phyloP scores from a whole-genome alignment of 37 sponge, comb jelly and placozoan species.

The Tethya wilhelma region DNA sequence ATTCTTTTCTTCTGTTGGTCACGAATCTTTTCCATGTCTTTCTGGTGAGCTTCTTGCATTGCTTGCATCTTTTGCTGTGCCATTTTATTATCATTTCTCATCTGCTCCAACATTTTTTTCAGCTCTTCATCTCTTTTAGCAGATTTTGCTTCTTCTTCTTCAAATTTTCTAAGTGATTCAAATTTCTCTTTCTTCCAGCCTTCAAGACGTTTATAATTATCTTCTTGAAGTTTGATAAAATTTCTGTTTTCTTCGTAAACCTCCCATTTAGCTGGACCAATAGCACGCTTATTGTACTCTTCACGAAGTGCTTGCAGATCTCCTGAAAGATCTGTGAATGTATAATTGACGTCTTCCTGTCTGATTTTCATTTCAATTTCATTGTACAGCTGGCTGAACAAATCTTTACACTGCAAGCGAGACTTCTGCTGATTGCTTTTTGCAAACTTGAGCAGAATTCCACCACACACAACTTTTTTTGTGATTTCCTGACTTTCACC shows the following conservation, averaged over 20 bases:
- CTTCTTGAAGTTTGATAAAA: not conserved
- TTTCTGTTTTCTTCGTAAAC: conserved; percentile 9
- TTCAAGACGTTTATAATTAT: not conserved
- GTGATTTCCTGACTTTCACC: not conserved
- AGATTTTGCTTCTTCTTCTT: not conserved
- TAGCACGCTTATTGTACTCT: conserved; percentile 4
- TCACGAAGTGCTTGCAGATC: conserved; percentile 12
- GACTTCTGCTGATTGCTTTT: conserved; percentile 10
- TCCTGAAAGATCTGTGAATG: not conserved
- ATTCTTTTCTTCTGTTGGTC: not conserved
- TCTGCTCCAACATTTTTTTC: not conserved
- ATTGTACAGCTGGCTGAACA: conserved; percentile 15
- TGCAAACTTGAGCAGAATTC: conserved; percentile 6
- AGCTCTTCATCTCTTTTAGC: not conserved
- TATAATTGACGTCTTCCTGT: not conserved
- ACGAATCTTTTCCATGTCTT: conserved; percentile 10
- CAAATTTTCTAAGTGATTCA: not conserved
- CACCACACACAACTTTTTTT: conserved; percentile 27
- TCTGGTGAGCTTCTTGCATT: not conserved
- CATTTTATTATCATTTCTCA: conserved; percentile 11
- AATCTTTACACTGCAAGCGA: not conserved
- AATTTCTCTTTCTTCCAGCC: conserved; percentile 24
- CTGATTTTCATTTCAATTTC: not conserved
- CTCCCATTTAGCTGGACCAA: conserved; percentile 54
- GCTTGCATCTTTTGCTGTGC: not conserved